phyloP scores from a whole-genome alignment of 2,888 invertebrate genomes.

The Dioctria rufipes region DNA sequence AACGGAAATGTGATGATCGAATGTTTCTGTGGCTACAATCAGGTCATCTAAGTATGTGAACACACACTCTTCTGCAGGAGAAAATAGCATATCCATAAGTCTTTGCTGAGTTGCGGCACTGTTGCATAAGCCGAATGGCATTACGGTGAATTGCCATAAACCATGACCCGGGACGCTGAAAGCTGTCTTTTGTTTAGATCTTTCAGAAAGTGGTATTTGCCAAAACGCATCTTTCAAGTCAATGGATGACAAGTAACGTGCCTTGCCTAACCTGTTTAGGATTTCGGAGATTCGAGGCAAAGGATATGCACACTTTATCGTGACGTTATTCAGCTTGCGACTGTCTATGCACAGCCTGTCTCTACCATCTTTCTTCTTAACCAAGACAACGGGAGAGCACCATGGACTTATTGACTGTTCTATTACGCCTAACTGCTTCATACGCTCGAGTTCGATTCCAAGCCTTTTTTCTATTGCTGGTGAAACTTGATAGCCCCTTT shows the following conservation, averaged over 20 bases:
- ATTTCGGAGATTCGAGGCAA: background rate
- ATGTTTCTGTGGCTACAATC: background rate
- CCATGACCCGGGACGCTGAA: too few relatives aligned
- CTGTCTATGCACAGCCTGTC: too few relatives aligned
- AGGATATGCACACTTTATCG: background rate
- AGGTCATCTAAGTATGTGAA: background rate
- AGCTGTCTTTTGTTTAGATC: too few relatives aligned
- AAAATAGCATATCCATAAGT: too few relatives aligned
- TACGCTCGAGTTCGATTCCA: slow-evolving; percentile 1
- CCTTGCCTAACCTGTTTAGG: background rate
- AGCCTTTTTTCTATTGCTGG: background rate
- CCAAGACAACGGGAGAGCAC: background rate
- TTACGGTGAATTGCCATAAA: too few relatives aligned
- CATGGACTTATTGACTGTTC: background rate
- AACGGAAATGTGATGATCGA: background rate
- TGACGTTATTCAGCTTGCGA: background rate
- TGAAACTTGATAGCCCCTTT: slow-evolving; percentile 1
- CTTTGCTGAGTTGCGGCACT: too few relatives aligned
- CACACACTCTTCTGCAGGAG: background rate
- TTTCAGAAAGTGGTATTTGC: slow-evolving; percentile 41
- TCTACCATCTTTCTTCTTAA: too few relatives aligned
- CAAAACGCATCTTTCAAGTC: background rate
- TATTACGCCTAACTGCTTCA: background rate
- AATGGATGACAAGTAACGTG: background rate
- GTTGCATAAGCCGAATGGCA: too few relatives aligned